Base-by-base conservation (phyloP, 2,797 vertebrate genomes). In the Thripadectes ignobilis region DNA sequence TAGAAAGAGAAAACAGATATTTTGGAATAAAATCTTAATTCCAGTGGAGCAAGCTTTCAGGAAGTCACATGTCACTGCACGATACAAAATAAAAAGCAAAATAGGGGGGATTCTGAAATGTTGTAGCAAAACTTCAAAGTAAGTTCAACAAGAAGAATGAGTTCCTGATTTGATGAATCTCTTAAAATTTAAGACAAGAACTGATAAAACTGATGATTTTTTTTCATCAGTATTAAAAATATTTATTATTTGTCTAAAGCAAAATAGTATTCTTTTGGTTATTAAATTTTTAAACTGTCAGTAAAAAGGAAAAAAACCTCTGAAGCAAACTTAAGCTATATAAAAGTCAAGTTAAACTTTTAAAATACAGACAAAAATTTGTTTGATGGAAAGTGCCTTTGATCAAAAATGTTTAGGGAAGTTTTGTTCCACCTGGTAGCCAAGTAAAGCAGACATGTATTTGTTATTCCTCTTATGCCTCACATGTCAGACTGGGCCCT, bases 351-450 rank as follows among this genome's bases (percentile, higher is more conserved):
- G 52, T 43, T 83, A 36, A 85, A 83, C 65, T 92, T 90, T 73
- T 77, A 87, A 94, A 95, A 95, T 89, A 39, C 38, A 91, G 92
- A 91, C 52, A 80, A 82, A 96, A 85, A 12, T n/a, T 87, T 90
- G 91, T 94, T 97, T 97, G 95, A 89, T 93, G 88, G 62, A 82
- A 95, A 81, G 38, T 27, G 48, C 77, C 91, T 96, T 97, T 96
- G 89, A 96, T 96, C 75, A 92, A 91, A 97, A 92, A 85, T 88
- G 94, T 96, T 96, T 96, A 96, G 82, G 94, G 94, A 95, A 96
- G 59, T 80, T 95, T 82, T 86, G 34, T 86, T 95, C 77, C 65
- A 93, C 57, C 81, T 94, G 84, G 89, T 93, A 96, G 88, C 74
- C 77, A 89, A 93, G 55, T 69, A 68, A 90, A 95, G 90, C 80